phyloP scores from a whole-genome alignment of 2,797 vertebrate species.

The Protonibea diacanthus region DNA sequence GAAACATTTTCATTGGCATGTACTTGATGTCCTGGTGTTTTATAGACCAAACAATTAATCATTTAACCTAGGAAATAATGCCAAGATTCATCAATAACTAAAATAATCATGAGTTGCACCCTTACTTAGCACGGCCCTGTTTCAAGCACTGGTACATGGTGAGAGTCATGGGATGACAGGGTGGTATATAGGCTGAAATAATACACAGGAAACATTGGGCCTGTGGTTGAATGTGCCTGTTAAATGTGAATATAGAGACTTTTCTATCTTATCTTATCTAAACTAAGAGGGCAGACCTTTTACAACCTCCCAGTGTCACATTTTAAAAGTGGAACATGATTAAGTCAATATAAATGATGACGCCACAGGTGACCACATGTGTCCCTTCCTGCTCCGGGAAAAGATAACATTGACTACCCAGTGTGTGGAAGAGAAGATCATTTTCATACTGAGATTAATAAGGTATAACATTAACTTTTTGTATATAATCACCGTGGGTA shows the following conservation, averaged over 20 bases:
- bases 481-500: background rate
- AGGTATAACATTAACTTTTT: constrained; percentile 35
- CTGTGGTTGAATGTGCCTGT: background rate
- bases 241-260: constrained; percentile 1
- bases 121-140: background rate
- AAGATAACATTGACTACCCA: constrained; percentile 5
- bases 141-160: background rate
- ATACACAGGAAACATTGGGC: too few species aligned
- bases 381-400: background rate
- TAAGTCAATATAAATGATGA: background rate
- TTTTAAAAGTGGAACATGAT: background rate
- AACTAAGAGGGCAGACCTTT: background rate
- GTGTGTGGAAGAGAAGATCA: background rate
- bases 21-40: background rate
- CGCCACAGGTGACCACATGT: background rate
- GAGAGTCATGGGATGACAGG: background rate
- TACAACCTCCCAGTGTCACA: background rate
- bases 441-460: constrained; percentile 39
- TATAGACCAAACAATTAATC: background rate
- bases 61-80: background rate
- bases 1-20: background rate
- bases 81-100: background rate
- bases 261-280: too few species aligned
- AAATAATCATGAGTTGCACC: background rate
- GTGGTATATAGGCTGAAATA: too few species aligned